Percentiles rank a stretch among this genome's conserved stretches.
Conservation (phyloP, 2,888 invertebrate genomes). For the Andrena minutula region DNA sequence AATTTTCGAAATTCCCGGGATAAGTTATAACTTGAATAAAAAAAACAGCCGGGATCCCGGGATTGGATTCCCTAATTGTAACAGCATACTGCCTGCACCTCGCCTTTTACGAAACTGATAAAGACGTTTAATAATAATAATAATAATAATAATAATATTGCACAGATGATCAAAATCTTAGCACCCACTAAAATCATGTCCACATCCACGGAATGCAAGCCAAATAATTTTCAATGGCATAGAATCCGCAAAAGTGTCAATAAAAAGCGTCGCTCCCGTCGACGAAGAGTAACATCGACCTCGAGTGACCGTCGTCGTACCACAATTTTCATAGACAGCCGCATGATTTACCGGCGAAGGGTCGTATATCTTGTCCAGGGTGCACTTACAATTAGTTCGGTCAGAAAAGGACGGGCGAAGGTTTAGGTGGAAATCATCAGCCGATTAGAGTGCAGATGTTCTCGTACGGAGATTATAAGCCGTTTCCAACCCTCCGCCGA, state of each 20-base stretch:
- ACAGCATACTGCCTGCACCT: too few relatives aligned
- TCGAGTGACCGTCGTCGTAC: background rate
- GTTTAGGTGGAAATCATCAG: conserved; percentile 79
- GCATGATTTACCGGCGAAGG: conserved; percentile 36
- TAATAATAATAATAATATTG: too few relatives aligned
- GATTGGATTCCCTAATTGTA: too few relatives aligned
- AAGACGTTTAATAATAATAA: too few relatives aligned
- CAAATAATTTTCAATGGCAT: too few relatives aligned
- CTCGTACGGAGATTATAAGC: conserved; percentile 82
- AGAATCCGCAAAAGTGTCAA: background rate
- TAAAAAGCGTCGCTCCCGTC: background rate
- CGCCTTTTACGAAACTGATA: too few relatives aligned
- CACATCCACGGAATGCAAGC: too few relatives aligned
- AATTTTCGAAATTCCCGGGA: too few relatives aligned
- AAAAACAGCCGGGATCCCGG: too few relatives aligned
- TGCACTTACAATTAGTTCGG: conserved; percentile 16
- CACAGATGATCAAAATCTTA: too few relatives aligned
- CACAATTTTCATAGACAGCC: conserved; percentile 35
- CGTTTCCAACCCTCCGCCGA: conserved; percentile 71
- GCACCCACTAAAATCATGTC: too few relatives aligned
- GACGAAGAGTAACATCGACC: background rate
- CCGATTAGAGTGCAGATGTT: conserved; percentile 85
- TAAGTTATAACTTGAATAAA: too few relatives aligned
- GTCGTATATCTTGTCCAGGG: background rate
- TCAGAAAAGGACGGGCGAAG: conserved; percentile 55